Conservation (phyloP, 2,888 invertebrate genomes). For the Eristalis arbustorum region DNA sequence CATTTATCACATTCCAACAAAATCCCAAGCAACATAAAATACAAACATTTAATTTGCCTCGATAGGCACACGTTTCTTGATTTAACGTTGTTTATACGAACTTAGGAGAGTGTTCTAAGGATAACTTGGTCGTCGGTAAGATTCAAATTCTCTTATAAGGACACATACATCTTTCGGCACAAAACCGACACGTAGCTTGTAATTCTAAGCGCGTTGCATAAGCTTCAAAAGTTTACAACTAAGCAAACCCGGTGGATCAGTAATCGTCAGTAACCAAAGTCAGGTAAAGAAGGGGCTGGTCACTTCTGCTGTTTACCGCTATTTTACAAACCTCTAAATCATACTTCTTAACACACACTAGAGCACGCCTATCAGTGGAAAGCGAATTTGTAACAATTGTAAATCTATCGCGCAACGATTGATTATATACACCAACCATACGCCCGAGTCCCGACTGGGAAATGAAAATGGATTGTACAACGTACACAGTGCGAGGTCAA, state of each 20-base stretch:
- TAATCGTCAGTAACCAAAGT: background rate
- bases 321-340: background rate
- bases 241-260: background rate
- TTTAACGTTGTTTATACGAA: background rate
- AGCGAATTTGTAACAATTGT: background rate
- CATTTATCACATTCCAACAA: no score
- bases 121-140: background rate
- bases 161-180: background rate
- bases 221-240: background rate
- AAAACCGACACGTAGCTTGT: background rate
- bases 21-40: background rate
- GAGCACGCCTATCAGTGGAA: background rate
- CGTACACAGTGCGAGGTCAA: slow-evolving; percentile 39
- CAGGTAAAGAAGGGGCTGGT: background rate
- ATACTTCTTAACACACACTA: no score
- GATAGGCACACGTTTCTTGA: background rate
- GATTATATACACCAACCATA: background rate
- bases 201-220: background rate
- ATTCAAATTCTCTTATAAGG: background rate
- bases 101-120: background rate
- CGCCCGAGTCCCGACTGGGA: background rate
- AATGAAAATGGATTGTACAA: slow-evolving; percentile 22
- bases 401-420: background rate
- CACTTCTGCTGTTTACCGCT: background rate
- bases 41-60: background rate